These are phyloP conservation scores for Sisor rabdophorus DNA, from an alignment of 2,113 vertebrate genomes.

Conservation along the genomic window DNA sequence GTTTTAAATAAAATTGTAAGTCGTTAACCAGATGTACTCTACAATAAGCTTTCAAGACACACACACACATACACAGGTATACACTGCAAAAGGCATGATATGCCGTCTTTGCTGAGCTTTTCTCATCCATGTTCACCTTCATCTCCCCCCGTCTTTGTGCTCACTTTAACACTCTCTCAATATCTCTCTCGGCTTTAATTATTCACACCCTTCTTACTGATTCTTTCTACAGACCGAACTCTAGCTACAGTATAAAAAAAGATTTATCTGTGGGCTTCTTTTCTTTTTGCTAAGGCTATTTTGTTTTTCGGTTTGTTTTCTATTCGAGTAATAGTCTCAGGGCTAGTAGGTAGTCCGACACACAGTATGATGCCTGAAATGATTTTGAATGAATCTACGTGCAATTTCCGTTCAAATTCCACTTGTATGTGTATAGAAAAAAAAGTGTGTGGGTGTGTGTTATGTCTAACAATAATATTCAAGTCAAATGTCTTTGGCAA, in stretches of 20 bases:
- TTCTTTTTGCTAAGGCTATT: neutral
- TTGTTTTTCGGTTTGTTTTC: conserved; percentile 13
- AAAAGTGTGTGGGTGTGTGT: neutral
- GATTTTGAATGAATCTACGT: conserved; percentile 6
- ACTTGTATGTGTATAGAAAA: neutral
- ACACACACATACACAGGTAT: neutral
- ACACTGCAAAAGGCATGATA: conserved; percentile 1
- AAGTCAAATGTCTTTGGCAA: conserved; percentile 11
- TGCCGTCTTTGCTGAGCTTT: neutral
- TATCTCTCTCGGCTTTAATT: conserved; percentile 26
- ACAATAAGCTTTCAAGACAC: conserved; percentile 30
- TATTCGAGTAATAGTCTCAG: neutral
- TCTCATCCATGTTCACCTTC: conserved; percentile 9
- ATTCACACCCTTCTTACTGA: conserved; percentile 22
- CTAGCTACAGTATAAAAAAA: neutral
- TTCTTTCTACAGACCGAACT: neutral
- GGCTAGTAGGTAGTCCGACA: neutral
- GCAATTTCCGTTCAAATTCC: neutral
- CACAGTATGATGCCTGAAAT: neutral
- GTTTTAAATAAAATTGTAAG: neutral
- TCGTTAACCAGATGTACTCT: conserved; percentile 42
- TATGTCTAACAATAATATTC: conserved; percentile 8
- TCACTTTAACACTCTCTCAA: neutral
- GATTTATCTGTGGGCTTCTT: neutral
- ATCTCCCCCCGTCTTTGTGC: neutral